Base-by-base conservation (phyloP, 2,888 invertebrate species). In the Busseola fusca region DNA sequence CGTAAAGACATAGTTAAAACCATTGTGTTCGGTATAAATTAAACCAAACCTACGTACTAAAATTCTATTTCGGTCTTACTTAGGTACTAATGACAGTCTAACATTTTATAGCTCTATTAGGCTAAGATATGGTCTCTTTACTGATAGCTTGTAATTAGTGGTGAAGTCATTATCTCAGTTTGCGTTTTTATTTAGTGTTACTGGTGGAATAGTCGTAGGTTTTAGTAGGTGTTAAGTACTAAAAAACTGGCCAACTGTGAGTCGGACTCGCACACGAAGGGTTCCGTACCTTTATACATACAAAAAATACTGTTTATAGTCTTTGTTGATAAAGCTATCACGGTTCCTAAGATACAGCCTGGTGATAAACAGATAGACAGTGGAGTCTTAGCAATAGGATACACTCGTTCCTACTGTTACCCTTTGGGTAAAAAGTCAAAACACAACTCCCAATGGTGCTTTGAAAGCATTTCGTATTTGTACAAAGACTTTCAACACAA, bases 31-130 rank as follows among this genome's bases (percentile, higher is more conserved):
- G 16, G 45, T 37, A 50, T 72, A 34, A n/a, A 69, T 52, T 34
- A 74, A 2, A 56, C 48, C 21, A 56, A 34, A 73, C n/a, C 18
- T 27, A 21, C 9, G 27, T 25, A 45, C 10, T 40, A 27, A 60
- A 18, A 37, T n/a, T 50, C 27, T 58, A 71, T 59, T 80, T 62
- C 34, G 27, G 40, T 62, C 6, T 27, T 37, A 50, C 63, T 57
- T 45, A 25, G 45, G 57, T 37, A 74, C 74, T 63, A 21, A 74
- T 45, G 42, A 18, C 14, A 30, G n/a, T 6, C 56, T 50, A 42
- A 50, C n/a, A 71, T 58, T 42, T 74, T 63, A 74, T 80, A 10
- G 56, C 34, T 57, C 80, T 63, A 34, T 74, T 80, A n/a, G 7
- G 14, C 16, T 25, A 42, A 74, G 25, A 63, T 63, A 74, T 37